These are phyloP conservation scores for Amblyraja radiata DNA, from an alignment of 2,797 vertebrate genomes.

Conservation along the genomic window DNA sequence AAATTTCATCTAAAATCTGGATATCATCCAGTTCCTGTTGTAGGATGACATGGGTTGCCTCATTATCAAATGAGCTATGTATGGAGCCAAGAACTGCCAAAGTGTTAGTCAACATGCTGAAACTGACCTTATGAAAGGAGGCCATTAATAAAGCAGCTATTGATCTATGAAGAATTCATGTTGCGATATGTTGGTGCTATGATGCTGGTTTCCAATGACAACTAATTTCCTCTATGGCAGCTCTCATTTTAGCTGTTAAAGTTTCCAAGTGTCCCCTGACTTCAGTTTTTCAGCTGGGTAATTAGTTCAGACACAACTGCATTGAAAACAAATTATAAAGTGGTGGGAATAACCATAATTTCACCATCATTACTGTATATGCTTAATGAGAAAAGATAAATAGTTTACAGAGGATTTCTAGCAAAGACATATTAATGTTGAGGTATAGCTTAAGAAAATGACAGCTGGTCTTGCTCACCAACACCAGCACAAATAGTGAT, in stretches of 20 bases:
- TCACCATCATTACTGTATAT: not conserved
- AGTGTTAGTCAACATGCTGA: not conserved
- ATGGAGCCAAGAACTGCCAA: not conserved
- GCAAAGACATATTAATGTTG: not conserved
- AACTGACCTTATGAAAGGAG: not conserved
- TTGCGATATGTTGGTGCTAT: not conserved
- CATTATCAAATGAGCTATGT: not conserved
- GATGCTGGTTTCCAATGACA: not conserved
- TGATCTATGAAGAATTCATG: not conserved
- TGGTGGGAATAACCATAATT: not conserved
- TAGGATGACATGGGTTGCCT: not conserved
- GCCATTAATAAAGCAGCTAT: not conserved
- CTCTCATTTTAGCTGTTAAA: not conserved
- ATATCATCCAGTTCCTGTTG: not conserved
- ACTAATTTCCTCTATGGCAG: not conserved
- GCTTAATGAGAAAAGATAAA: not conserved
- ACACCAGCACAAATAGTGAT: constrained; percentile 3
- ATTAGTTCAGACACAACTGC: not conserved
- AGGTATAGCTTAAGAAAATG: not conserved
- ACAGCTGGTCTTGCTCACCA: constrained; percentile 6
- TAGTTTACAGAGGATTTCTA: not conserved
- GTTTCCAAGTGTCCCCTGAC: not conserved
- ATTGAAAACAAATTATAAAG: not conserved
- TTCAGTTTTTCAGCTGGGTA: not conserved
- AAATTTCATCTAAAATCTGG: not conserved